These are phyloP conservation scores for Drosophila paulistorum DNA, from an alignment of 1,140 invertebrate species.

Conservation along the genomic window DNA sequence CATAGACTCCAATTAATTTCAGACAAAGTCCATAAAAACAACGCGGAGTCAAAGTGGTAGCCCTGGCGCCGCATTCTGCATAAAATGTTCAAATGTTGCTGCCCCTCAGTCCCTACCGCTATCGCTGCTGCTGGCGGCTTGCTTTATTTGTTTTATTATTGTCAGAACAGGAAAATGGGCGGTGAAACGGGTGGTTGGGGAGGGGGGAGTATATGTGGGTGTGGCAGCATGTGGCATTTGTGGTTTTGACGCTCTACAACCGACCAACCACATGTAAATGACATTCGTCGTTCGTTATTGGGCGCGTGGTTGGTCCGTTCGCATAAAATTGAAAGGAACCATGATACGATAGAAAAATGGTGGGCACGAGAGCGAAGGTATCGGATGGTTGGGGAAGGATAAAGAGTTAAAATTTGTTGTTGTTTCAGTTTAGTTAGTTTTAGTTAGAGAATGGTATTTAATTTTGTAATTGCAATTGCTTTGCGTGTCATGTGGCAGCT, in stretches of 20 bases:
- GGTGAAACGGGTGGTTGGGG: background rate
- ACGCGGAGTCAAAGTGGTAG: slow-evolving; percentile 54
- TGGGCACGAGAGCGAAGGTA: background rate
- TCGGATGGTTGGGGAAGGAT: background rate
- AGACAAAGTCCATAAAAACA: slow-evolving; percentile 77
- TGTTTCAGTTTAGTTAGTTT: slow-evolving; percentile 36
- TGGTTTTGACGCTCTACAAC: slow-evolving; percentile 80
- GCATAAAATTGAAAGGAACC: slow-evolving; percentile 73
- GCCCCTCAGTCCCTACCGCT: background rate
- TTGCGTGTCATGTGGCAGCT: slow-evolving; percentile 56
- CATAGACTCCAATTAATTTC: slow-evolving; percentile 79
- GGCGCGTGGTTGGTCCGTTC: slow-evolving; percentile 69
- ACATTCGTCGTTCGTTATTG: slow-evolving; percentile 81
- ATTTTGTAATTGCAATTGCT: slow-evolving; percentile 75
- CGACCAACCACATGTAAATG: slow-evolving; percentile 79
- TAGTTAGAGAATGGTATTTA: slow-evolving; percentile 61
- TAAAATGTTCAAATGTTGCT: slow-evolving; percentile 77
- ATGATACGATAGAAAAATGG: slow-evolving; percentile 22
- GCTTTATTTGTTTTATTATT: slow-evolving; percentile 79
- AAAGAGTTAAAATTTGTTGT: slow-evolving; percentile 21
- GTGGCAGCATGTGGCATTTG: slow-evolving; percentile 77
- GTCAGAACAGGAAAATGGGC: slow-evolving; percentile 35
- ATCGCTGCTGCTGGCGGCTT: slow-evolving; percentile 44
- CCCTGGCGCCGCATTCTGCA: slow-evolving; percentile 40
- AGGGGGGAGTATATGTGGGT: slow-evolving; percentile 3